A percentile compares a stretch with the other conserved stretches of the same genome.
Conservation (phyloP, 1,140 invertebrate genomes). For the Leptinotarsa undecemlineata region DNA sequence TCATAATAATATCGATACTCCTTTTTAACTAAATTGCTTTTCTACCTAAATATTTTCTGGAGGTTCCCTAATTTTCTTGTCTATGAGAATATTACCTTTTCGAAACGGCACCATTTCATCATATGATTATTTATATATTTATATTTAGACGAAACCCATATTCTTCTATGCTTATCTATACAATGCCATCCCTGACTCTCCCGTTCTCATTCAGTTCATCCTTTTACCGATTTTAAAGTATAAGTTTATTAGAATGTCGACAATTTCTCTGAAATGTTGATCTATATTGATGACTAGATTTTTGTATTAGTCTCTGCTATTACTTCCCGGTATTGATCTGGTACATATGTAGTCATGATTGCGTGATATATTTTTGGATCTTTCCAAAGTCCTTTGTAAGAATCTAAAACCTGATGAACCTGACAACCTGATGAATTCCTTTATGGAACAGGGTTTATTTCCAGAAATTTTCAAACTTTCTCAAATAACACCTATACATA, state of each 20-base stretch:
- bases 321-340: neutral
- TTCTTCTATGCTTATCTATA: neutral
- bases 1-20: neutral
- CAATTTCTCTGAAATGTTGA: neutral
- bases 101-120: neutral
- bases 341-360: neutral
- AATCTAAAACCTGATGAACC: no score
- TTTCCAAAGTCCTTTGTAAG: no score
- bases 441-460: no score
- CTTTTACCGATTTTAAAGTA: neutral
- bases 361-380: neutral
- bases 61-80: neutral
- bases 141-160: neutral
- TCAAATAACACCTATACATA: no score
- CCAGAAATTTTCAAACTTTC: no score
- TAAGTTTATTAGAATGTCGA: neutral
- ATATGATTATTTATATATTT: no score
- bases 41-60: neutral
- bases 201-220: neutral
- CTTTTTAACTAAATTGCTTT: neutral
- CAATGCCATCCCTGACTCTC: neutral
- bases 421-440: no score
- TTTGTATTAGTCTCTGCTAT: neutral
- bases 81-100: neutral
- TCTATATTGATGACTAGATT: neutral